Base-by-base conservation (phyloP, 2,888 invertebrate genomes). In the Lepidochitona cinerea region DNA sequence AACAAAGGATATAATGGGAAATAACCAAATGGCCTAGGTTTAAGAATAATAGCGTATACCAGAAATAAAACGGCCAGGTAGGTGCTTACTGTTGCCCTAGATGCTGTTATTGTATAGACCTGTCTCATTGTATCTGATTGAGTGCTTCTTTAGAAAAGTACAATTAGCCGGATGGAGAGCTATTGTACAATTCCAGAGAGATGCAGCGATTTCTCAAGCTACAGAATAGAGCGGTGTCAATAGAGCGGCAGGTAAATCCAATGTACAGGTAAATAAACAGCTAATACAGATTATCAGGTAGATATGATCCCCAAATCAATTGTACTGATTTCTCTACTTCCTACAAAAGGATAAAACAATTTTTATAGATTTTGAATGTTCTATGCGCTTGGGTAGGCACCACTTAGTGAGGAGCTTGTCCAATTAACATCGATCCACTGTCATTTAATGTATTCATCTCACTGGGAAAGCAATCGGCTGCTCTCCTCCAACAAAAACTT, bases 1-100 rank as follows among this genome's bases (percentile, higher is more conserved):
- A 59, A 59, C 59, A 59, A 59, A 59, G 29, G 29, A 26, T 26
- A 59, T 59, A 59, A 59, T 59, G 59, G 59, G 59, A 59, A 59
- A 59, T 59, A 14, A 32, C 59, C 59, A 59, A 59, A 59, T 59
- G 59, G 59, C 59, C 23, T 29, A 59, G 29, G 26, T 59, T 18
- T 29, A 14, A 23, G 29, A 29, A 59, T 23, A 59, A 59, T 59
- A 26, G 26, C 23, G 59, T 23, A 59, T 59, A 59, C 59, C n/a
- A 29, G 59, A 29, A 59, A 59, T 59, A 59, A 59, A 59, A 59
- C 59, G 12, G 12, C 23, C 23, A 29, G 23, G 23, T 32, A 29
- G 59, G 59, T 59, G 59, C 59, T 59, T 59, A 29, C 14, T 14
- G 59, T 14, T 29, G 29, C 59, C 29, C 59, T 29, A 59, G 23